Evolutionary conservation across 2,113 vertebrate species (phyloP).

Genomic region (Physeter macrocephalus): DNA sequence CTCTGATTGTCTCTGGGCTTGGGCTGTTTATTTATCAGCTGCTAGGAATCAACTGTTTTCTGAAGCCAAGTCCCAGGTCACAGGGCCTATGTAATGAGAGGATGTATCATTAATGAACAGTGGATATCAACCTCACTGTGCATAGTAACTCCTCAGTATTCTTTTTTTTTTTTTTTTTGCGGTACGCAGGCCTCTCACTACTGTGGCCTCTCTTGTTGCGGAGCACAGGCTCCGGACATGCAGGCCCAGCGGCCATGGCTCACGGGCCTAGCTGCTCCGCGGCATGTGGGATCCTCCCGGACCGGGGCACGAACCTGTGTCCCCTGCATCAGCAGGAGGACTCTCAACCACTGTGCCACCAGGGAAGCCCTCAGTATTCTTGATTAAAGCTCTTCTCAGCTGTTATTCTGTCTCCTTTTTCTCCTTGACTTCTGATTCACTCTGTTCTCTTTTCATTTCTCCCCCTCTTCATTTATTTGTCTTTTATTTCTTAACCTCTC

Average conservation of each 20-base stretch:
- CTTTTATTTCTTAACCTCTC: not conserved
- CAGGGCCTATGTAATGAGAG: not conserved
- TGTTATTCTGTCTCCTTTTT: not conserved
- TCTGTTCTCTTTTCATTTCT: not conserved
- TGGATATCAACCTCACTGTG: not conserved
- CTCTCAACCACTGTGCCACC: too few species aligned
- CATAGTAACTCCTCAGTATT: not conserved
- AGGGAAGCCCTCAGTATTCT: not conserved
- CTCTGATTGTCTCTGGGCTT: conserved; percentile 55
- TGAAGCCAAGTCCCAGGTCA: conserved; percentile 40
- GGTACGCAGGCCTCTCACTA: too few species aligned
- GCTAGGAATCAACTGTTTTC: conserved; percentile 37
- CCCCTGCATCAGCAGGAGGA: too few species aligned
- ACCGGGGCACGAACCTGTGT: too few species aligned
- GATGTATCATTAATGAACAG: not conserved
- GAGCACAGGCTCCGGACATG: too few species aligned
- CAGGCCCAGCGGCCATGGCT: too few species aligned
- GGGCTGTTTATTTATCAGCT: conserved; percentile 53
- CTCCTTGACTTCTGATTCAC: not conserved
- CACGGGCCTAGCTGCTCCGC: too few species aligned
- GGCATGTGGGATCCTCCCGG: too few species aligned
- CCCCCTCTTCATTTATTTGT: not conserved
- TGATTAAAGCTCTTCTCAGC: not conserved
- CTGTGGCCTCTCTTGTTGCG: too few species aligned
- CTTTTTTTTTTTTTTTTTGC: too few species aligned